These are phyloP conservation scores for Pseudanteris insignis DNA, from an alignment of 2,888 invertebrate species.

Conservation along the genomic window DNA sequence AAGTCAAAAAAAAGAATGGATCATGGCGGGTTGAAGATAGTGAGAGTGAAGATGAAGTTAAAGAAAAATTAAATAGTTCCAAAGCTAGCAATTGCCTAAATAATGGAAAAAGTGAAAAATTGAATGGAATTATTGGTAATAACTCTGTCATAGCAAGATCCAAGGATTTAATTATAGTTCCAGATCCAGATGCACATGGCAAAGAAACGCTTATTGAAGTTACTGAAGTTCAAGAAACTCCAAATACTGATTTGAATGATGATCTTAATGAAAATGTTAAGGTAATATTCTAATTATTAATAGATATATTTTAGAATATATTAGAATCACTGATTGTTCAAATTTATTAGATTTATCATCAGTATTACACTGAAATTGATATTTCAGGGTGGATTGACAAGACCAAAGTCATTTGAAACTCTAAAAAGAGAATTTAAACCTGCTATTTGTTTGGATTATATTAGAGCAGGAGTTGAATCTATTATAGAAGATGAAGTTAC, in stretches of 20 bases:
- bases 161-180: conserved; percentile 78
- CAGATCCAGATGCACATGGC: conserved; percentile 74
- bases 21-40: conserved; percentile 68
- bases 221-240: conserved; percentile 16
- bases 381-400: conserved; percentile 54
- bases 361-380: background rate
- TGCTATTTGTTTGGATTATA: conserved; percentile 85
- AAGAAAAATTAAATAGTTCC: conserved; percentile 62
- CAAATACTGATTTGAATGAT: conserved; percentile 22
- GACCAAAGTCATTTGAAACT: conserved; percentile 66
- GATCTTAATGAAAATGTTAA: conserved; percentile 21
- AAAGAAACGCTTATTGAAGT: conserved; percentile 30
- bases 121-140: conserved; percentile 67
- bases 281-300: conserved; percentile 20
- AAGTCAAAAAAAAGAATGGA: conserved; percentile 65
- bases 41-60: conserved; percentile 68
- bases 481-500: conserved; percentile 99
- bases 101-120: conserved; percentile 44
- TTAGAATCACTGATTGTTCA: no score
- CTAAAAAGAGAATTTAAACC: conserved; percentile 79
- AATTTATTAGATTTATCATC: no score
- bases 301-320: background rate
- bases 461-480: conserved; percentile 93
- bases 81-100: conserved; percentile 48
- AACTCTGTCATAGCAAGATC: conserved; percentile 76